Percentiles rank a stretch among this genome's conserved stretches.
phyloP scores from a whole-genome alignment of 2,113 vertebrate species.

The Bubo bubo region DNA sequence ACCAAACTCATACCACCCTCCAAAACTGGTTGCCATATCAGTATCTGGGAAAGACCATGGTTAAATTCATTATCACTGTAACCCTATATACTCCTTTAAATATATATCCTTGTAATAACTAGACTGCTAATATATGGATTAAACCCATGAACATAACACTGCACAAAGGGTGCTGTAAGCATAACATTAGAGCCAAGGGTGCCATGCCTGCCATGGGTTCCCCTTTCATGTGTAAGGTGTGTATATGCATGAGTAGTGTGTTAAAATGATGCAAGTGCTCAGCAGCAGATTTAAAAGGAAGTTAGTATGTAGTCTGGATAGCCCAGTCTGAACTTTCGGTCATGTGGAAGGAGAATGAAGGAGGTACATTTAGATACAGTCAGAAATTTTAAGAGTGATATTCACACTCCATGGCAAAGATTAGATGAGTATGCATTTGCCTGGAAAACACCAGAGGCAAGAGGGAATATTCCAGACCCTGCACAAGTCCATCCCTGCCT shows the following conservation, averaged over 20 bases:
- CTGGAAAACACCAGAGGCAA: neutral
- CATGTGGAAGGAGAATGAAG: neutral
- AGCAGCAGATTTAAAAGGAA: neutral
- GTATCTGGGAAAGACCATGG: neutral
- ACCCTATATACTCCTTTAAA: neutral
- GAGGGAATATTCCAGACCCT: neutral
- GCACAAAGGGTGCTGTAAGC: neutral
- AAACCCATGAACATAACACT: neutral
- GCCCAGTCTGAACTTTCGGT: neutral
- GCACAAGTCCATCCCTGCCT: conserved; percentile 2
- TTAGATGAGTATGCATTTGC: neutral
- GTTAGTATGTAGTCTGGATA: neutral
- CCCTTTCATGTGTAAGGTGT: neutral
- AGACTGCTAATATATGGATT: neutral
- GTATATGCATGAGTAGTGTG: accelerated
- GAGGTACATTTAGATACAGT: neutral
- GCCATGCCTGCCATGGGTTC: neutral
- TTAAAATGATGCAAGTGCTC: neutral
- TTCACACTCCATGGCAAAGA: neutral
- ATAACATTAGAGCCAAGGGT: neutral
- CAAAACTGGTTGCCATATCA: neutral
- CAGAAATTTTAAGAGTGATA: neutral
- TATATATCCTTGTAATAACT: neutral
- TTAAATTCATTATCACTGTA: neutral
- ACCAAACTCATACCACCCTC: neutral